Percentiles rank a stretch among this genome's conserved stretches.
phyloP scores from a whole-genome alignment of 2,888 invertebrate species.

The Diaphora mendica region DNA sequence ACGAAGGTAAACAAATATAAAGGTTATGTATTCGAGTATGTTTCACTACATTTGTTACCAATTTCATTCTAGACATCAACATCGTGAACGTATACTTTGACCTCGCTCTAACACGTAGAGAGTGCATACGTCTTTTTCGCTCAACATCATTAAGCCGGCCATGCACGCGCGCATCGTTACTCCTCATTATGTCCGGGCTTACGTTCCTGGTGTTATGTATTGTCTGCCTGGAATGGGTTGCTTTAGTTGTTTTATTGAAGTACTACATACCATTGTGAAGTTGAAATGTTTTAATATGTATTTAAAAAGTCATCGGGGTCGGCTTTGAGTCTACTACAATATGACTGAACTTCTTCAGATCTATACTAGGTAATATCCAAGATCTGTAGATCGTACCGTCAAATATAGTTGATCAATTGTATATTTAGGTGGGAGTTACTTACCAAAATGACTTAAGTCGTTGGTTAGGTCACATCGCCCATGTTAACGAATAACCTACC shows the following conservation, averaged over 20 bases:
- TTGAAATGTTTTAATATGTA: slow-evolving; percentile 22
- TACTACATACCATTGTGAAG: slow-evolving; percentile 44
- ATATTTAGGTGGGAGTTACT: not conserved
- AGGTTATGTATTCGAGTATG: slow-evolving; percentile 49
- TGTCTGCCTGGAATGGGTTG: slow-evolving; percentile 73
- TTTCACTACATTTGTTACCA: slow-evolving; percentile 59
- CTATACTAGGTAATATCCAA: too few species aligned
- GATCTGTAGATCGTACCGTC: too few species aligned
- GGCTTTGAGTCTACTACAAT: too few species aligned
- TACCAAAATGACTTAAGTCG: not conserved
- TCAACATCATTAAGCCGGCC: slow-evolving; percentile 70
- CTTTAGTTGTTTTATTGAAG: slow-evolving; percentile 80
- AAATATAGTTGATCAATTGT: not conserved
- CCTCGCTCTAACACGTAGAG: slow-evolving; percentile 49
- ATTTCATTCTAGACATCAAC: slow-evolving; percentile 62
- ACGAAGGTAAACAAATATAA: slow-evolving; percentile 48
- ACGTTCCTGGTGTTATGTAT: slow-evolving; percentile 70
- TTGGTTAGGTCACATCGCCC: too few species aligned
- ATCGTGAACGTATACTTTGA: slow-evolving; percentile 39
- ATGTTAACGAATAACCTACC: too few species aligned
- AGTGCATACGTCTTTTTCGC: slow-evolving; percentile 45
- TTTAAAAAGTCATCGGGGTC: too few species aligned
- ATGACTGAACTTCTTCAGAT: too few species aligned
- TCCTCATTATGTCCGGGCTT: slow-evolving; percentile 80
- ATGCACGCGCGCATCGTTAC: slow-evolving; percentile 78